A percentile compares a stretch with the other conserved stretches of the same genome.
These are phyloP conservation scores for Parasteatoda tepidariorum DNA, from an alignment of 1,140 invertebrate genomes.

Conservation along the genomic window DNA sequence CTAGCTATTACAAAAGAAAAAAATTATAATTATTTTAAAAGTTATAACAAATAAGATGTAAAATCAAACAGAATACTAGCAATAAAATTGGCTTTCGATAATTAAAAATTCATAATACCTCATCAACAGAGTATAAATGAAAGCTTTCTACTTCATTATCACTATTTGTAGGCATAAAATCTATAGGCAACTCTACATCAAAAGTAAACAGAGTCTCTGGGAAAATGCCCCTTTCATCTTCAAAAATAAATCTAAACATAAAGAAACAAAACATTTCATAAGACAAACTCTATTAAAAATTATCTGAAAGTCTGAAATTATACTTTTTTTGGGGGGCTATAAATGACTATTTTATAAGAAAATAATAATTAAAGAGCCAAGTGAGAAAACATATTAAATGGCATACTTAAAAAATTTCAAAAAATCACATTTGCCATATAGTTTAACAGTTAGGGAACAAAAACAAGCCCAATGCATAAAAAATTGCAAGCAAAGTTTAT, in stretches of 20 bases:
- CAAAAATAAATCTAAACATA: slow-evolving; percentile 83
- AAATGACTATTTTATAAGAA: background rate
- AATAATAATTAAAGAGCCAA: too few species aligned
- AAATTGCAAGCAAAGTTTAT: too few species aligned
- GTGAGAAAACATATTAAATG: too few species aligned
- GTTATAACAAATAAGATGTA: too few species aligned
- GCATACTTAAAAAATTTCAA: too few species aligned
- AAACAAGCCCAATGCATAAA: too few species aligned
- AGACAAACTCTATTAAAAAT: background rate
- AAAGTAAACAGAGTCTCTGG: slow-evolving; percentile 96
- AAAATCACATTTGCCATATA: too few species aligned
- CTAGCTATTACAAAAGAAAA: too few species aligned
- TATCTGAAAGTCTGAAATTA: too few species aligned
- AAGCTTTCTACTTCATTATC: slow-evolving; percentile 94
- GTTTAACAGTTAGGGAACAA: too few species aligned
- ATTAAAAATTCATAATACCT: slow-evolving; percentile 63
- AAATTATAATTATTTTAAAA: too few species aligned
- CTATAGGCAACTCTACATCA: slow-evolving; percentile 88
- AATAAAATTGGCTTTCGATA: background rate
- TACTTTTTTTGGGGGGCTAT: background rate
- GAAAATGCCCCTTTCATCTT: slow-evolving; percentile 90
- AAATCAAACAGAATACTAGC: too few species aligned
- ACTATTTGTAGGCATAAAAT: slow-evolving; percentile 88
- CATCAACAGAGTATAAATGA: slow-evolving; percentile 82
- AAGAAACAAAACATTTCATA: slow-evolving; percentile 28